These are phyloP conservation scores for Callipepla squamata DNA, from an alignment of 2,113 vertebrate genomes.

Conservation along the genomic window DNA sequence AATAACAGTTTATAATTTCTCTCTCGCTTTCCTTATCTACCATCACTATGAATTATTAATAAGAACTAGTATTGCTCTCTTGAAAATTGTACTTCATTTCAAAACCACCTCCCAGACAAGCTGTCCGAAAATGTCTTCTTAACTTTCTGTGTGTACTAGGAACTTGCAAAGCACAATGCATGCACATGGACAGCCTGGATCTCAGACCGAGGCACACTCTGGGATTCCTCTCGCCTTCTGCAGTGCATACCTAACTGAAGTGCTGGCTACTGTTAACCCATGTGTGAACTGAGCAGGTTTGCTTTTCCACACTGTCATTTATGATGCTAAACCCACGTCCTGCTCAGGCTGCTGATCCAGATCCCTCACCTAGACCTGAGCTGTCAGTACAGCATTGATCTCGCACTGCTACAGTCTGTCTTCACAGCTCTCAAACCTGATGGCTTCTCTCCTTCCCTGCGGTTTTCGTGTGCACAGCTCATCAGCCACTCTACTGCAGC, in stretches of 20 bases:
- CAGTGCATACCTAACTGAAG: not conserved
- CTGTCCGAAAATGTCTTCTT: slow-evolving; percentile 33
- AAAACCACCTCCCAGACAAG: slow-evolving; percentile 19
- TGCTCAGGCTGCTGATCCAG: not conserved
- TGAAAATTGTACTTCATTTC: slow-evolving; percentile 24
- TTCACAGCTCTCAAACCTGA: not conserved
- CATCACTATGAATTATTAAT: slow-evolving; percentile 40
- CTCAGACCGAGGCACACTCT: not conserved
- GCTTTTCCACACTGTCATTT: not conserved
- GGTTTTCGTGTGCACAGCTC: not conserved
- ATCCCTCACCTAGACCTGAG: not conserved
- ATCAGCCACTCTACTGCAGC: slow-evolving; percentile 6
- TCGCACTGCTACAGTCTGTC: not conserved
- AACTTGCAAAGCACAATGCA: not conserved
- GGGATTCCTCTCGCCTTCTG: slow-evolving; percentile 17
- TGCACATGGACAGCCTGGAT: not conserved
- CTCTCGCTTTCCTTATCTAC: slow-evolving; percentile 12
- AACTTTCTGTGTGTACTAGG: not conserved
- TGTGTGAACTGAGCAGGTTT: not conserved
- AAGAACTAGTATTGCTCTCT: slow-evolving; percentile 20
- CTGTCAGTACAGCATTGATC: not conserved
- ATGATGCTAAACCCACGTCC: not conserved
- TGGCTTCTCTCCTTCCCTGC: not conserved
- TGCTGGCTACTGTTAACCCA: not conserved
- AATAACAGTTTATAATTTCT: slow-evolving; percentile 41